Evolutionary conservation across 2,797 vertebrate genomes (phyloP).

Genomic region (Eleutherodactylus coqui): DNA sequence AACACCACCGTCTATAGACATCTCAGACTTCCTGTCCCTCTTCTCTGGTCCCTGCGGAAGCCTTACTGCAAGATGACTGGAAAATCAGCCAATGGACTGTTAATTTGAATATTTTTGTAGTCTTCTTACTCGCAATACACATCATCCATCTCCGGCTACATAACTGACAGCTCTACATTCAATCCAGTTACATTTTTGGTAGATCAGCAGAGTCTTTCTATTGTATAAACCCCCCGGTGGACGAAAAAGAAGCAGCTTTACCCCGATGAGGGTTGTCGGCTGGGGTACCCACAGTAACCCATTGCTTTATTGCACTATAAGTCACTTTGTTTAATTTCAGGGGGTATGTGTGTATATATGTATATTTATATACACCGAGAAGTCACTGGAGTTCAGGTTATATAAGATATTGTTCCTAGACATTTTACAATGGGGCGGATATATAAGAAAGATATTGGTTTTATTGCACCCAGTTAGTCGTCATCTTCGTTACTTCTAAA

Average conservation of each 20-base stretch:
- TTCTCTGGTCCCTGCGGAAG: constrained; percentile 82
- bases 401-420: constrained; percentile 48
- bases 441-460: constrained; percentile 16
- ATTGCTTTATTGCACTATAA: constrained; percentile 78
- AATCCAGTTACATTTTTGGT: constrained; percentile 3
- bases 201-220: neutral
- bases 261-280: constrained; percentile 36
- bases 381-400: constrained; percentile 52
- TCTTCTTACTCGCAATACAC: constrained; percentile 62
- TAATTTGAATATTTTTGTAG: constrained; percentile 49
- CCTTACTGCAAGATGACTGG: constrained; percentile 88
- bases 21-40: constrained; percentile 92
- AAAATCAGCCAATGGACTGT: constrained; percentile 53
- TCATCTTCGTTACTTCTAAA: neutral
- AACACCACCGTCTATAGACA: constrained; percentile 88
- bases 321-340: constrained; percentile 80
- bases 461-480: neutral
- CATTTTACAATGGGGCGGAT: constrained; percentile 25
- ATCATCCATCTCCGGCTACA: constrained; percentile 18
- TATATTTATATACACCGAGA: neutral
- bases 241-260: constrained; percentile 14
- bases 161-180: constrained; percentile 24
- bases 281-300: constrained; percentile 24
- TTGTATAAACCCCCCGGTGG: neutral
- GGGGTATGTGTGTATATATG: constrained; percentile 62